Evolutionary conservation across 53 echinoderm and acorn worm species (phyloP), one percentile per base, ranked within the genome.

Genomic region (Astropecten irregularis): DNA sequence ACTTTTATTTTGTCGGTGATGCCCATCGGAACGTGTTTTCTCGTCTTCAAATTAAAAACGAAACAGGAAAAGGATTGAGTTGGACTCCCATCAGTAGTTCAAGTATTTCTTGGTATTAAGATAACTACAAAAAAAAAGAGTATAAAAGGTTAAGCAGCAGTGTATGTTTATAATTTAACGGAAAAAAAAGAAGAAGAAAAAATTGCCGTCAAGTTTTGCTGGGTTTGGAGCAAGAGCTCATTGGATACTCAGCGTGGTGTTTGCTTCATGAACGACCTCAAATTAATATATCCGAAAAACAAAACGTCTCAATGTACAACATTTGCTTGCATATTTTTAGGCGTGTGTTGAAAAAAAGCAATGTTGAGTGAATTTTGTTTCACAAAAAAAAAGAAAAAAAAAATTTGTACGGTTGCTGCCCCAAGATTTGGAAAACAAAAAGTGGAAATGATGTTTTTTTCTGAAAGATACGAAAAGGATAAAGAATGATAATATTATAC

Each of bases 111-210:
- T 23, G 56, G 25, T 56, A 39, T 55, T 57, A 57, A 74, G 55
- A 32, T 32, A 56, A 53, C 53, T 73, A 74, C 26, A 13, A 73
- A 51, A 58, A 58, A 33, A 66, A 42, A 42, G 11, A 42, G 11
- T 8, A 42, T 11, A 36, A 30, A 36, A 56, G 74, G 74, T 74
- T 23, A 74, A 56, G 74, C 74, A 57, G 57, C 74, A 56, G 51
- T 54, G 74, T 74, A 56, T 74, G 73, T 73, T 73, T n/a, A n/a
- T n/a, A 74, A 74, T 74, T 74, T 74, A 64, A 64, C 8, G 5
- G 26, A 20, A 73, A 54, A 74, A 37, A 23, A 55, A 40, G 57
- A 74, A 54, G 56, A 54, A 23, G 37, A 57, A 50, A 74, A 74
- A 26, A 55, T 56, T 10, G 74, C 74, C 22, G 74, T 74, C n/a